Percentiles rank a stretch among this genome's conserved stretches.
These are phyloP conservation scores for Strigops habroptila DNA, from an alignment of 2,113 vertebrate species.

Conservation along the genomic window DNA sequence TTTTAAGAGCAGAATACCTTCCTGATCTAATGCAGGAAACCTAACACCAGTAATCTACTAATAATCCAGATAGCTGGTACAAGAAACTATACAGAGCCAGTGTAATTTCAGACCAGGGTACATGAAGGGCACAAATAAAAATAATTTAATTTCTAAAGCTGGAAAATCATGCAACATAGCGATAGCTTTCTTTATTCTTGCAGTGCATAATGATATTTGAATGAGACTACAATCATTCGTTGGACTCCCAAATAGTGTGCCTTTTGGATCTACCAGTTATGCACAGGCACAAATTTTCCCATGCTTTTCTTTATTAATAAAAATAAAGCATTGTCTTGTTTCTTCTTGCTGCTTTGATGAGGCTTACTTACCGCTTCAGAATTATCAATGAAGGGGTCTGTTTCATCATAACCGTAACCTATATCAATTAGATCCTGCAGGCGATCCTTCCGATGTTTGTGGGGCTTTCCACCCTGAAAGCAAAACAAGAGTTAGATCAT, in stretches of 20 bases:
- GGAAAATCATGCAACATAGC: neutral
- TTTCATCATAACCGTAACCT: slow-evolving; percentile 96
- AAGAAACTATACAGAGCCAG: neutral
- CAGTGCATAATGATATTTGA: neutral
- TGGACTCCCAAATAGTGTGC: neutral
- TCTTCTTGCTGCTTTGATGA: neutral
- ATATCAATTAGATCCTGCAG: slow-evolving; percentile 98
- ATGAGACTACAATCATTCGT: neutral
- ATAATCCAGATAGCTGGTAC: neutral
- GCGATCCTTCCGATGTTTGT: slow-evolving; percentile 92
- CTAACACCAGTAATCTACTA: neutral
- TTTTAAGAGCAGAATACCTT: neutral
- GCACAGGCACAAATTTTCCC: neutral
- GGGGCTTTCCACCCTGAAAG: slow-evolving; percentile 79
- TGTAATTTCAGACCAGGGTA: neutral
- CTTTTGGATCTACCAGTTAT: neutral
- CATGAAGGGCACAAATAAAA: neutral
- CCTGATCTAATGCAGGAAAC: neutral
- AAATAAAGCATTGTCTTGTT: neutral
- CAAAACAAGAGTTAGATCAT: neutral
- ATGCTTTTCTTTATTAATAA: neutral
- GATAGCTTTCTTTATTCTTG: neutral
- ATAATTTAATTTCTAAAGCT: neutral
- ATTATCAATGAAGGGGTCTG: slow-evolving; percentile 97
- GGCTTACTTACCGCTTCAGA: slow-evolving; percentile 93